phyloP scores from a whole-genome alignment of 2,113 vertebrate genomes.

The Glaucidium brasilianum region DNA sequence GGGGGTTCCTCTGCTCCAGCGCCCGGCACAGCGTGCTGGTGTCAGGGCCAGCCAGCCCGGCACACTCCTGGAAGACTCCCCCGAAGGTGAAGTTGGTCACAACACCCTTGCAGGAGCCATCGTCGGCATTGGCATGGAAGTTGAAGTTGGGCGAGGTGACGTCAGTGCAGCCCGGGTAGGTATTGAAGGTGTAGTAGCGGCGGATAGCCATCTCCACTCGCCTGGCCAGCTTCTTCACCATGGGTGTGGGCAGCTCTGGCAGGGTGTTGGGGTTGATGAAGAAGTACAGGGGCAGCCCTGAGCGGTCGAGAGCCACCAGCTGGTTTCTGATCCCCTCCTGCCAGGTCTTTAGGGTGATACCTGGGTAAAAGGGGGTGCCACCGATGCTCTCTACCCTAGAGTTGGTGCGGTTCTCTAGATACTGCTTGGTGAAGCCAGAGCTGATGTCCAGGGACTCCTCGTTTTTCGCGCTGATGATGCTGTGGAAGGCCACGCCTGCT shows the following conservation, averaged over 20 bases:
- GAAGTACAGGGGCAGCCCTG: constrained; percentile 81
- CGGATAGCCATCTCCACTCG: constrained; percentile 71
- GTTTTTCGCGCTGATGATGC: constrained; percentile 63
- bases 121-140: constrained; percentile 87
- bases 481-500: constrained; percentile 77
- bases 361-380: constrained; percentile 84
- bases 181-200: constrained; percentile 87
- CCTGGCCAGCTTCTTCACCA: constrained; percentile 73
- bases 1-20: constrained; percentile 81
- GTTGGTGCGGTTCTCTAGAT: constrained; percentile 81
- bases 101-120: constrained; percentile 79
- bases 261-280: constrained; percentile 77
- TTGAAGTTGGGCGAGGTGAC: constrained; percentile 83
- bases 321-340: constrained; percentile 85
- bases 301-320: constrained; percentile 86
- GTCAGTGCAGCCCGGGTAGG: constrained; percentile 82
- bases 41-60: background rate
- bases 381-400: constrained; percentile 85
- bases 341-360: constrained; percentile 89
- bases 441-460: background rate
- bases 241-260: constrained; percentile 80
- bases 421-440: constrained; percentile 65
- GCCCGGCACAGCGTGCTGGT: constrained; percentile 63
- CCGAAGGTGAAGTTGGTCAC: constrained; percentile 87
- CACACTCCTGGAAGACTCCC: constrained; percentile 84